Base-by-base conservation (phyloP, 1,140 invertebrate species). In the Aphidius ervi region DNA sequence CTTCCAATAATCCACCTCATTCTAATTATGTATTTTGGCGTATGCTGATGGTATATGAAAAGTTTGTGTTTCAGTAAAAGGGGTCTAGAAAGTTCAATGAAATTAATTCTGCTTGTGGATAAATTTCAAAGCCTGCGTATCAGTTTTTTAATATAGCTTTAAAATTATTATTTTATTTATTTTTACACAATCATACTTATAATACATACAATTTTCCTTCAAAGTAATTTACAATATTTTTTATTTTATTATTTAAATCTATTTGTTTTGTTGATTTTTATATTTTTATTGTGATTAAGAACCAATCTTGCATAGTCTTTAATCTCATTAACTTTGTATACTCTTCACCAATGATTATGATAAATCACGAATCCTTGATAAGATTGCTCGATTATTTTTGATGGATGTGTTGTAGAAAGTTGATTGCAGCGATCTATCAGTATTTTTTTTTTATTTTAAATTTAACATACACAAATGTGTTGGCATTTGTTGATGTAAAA, bases 91-190 rank as follows among this genome's bases (percentile, higher is more conserved):
- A 74, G 72, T 75, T 75, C 68, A 74, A 75, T 74, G 68, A 74
- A 73, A 75, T 76, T 74, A 74, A 74, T 67, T 75, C 65, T 67
- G 72, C 66, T 76, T 72, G 23, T 71, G 68, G 70, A 70, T 75
- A 71, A 67, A 69, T 68, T 75, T 73, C 71, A 71, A 73, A 74
- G 61, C 49, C 64, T 62, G 37, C 31, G 56, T 54, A 41, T 54
- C 39, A 54, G 1, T 41, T 43, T 54, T 10, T 54, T 23, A 3
- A 23, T 23, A 1, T 3, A 23, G 23, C 23, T 23, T 23, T 23
- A 2, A 23, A 23, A 23, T 23, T 31, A 31, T 3, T 31, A 1
- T 31, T 31, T 31, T 16, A 16, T 16, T 16, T 16, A 16, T 16
- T 16, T 16, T 16, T 16, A 16, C 16, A 16, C 16, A 16, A 16